phyloP scores from a whole-genome alignment of 2,888 invertebrate genomes.

The Campopleginae sp. region DNA sequence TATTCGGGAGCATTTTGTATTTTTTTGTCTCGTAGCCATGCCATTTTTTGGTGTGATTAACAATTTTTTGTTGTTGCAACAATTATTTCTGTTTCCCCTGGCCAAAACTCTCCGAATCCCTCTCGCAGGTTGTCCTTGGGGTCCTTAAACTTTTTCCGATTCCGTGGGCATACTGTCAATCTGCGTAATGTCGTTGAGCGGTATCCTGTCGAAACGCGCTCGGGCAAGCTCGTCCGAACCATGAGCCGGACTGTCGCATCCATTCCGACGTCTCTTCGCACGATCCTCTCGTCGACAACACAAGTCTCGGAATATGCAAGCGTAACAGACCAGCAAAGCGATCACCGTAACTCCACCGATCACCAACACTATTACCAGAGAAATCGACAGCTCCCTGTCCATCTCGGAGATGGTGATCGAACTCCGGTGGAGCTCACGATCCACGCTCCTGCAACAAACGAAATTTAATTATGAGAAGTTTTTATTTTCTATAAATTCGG shows the following conservation, averaged over 20 bases:
- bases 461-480: not conserved
- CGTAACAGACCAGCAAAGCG: slow-evolving; percentile 88
- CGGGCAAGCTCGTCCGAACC: slow-evolving; percentile 76
- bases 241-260: slow-evolving; percentile 79
- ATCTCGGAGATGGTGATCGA: slow-evolving; percentile 77
- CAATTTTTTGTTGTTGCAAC: no score
- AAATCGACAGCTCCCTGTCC: slow-evolving; percentile 86
- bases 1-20: not conserved
- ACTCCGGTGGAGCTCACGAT: slow-evolving; percentile 57
- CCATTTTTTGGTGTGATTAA: not conserved
- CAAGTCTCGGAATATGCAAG: slow-evolving; percentile 87
- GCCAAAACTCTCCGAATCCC: no score
- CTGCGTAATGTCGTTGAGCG: slow-evolving; percentile 87
- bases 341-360: slow-evolving; percentile 87
- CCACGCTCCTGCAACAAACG: slow-evolving; percentile 49
- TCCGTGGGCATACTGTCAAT: slow-evolving; percentile 87
- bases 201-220: slow-evolving; percentile 85
- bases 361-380: slow-evolving; percentile 87
- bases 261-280: slow-evolving; percentile 84
- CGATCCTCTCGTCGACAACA: slow-evolving; percentile 85
- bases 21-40: slow-evolving; percentile 3
- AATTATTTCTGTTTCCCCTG: no score
- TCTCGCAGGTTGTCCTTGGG: slow-evolving; percentile 22
- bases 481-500: not conserved
- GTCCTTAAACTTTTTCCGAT: slow-evolving; percentile 75